phyloP scores from a whole-genome alignment of 2,888 invertebrate species.

The Mimas tiliae region DNA sequence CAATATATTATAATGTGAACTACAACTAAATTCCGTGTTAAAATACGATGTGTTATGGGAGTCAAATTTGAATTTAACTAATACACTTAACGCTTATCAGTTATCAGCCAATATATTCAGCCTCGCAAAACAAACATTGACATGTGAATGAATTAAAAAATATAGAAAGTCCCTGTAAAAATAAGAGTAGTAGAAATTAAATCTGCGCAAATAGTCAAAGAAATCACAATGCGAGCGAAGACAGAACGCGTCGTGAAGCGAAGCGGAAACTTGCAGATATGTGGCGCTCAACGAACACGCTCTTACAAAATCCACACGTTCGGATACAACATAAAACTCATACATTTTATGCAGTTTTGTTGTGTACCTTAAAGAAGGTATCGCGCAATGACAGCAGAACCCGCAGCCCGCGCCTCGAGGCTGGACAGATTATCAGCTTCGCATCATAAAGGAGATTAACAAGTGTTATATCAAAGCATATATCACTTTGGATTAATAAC shows the following conservation, averaged over 20 bases:
- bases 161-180: conserved; percentile 39
- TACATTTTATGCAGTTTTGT: conserved; percentile 1
- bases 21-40: no score
- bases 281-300: conserved; percentile 38
- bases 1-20: no score
- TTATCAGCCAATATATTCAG: neutral
- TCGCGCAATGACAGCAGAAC: conserved; percentile 26
- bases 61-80: no score
- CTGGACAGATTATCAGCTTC: conserved; percentile 32
- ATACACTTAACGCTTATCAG: neutral
- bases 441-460: conserved; percentile 31
- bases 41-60: no score
- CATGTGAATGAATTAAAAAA: conserved; percentile 32
- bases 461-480: conserved; percentile 43
- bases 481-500: conserved; percentile 56
- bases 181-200: conserved; percentile 49
- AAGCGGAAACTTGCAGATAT: conserved; percentile 63
- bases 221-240: conserved; percentile 49
- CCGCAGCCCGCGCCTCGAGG: neutral
- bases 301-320: conserved; percentile 21
- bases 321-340: conserved; percentile 14
- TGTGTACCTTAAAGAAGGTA: conserved; percentile 15
- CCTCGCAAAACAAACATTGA: neutral
- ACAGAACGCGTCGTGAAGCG: conserved; percentile 47
- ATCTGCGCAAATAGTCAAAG: conserved; percentile 36